Evolutionary conservation across 2,888 invertebrate genomes (phyloP), one percentile per base, ranked within the genome.

Genomic region (Spodoptera exigua): DNA sequence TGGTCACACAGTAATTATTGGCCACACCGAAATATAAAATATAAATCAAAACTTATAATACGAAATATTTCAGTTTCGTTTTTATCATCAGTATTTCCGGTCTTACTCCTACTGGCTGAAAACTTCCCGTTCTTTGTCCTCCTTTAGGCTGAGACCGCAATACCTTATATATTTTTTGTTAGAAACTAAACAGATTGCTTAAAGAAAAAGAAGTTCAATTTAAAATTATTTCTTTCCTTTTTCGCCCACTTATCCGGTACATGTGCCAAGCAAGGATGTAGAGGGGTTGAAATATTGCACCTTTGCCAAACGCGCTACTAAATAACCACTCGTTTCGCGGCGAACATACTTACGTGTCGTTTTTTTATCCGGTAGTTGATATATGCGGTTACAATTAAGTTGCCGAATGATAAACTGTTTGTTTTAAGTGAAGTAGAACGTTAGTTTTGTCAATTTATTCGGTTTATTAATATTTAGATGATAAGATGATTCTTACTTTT

Each of bases 171-270:
- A 27, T 27, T 0, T 27, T 27, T 9, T 1, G 5, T 27, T 27
- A 85, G 86, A 85, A 82, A 84, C 85, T 83, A 82, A 54, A 18
- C 14, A 49, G 21, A 56, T 55, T 47, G 47, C 39, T 48, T 35
- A 45, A 69, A 73, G 39, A 60, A 61, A 68, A 27, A 51, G 53
- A 46, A 32, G 49, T 56, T 66, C 46, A 56, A 58, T 82, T 80
- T 73, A 72, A 78, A 74, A 76, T 65, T 70, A 55, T 53, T 51
- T 71, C 72, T 68, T 80, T 82, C 75, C 75, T 70, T 76, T 81
- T 78, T 79, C 51, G 75, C 77, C 68, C 72, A 78, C 74, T 81
- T 81, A 76, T 79, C 70, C 73, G 72, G 55, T 71, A 71, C 73
- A 74, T 78, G 77, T 73, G 73, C 75, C 74, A 72, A 48, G 64